Percentiles rank a stretch among this genome's conserved stretches.
These are phyloP conservation scores for Urocynchramus pylzowi DNA, from an alignment of 2,113 vertebrate genomes.

Conservation along the genomic window DNA sequence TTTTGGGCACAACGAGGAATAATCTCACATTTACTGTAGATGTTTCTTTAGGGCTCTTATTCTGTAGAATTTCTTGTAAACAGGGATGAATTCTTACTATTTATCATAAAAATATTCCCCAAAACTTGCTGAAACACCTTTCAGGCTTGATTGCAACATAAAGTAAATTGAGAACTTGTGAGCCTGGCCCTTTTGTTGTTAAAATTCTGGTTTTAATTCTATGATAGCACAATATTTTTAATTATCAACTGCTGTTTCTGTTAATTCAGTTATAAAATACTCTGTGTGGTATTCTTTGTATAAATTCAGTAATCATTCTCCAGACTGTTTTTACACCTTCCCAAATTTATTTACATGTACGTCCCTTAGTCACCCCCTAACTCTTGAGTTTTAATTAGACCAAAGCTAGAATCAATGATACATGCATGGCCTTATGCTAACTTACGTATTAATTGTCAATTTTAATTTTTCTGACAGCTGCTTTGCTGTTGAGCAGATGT, in stretches of 20 bases:
- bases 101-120: background rate
- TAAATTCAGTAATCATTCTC: background rate
- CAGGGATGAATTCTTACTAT: background rate
- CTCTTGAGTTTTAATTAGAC: background rate
- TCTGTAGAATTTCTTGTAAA: background rate
- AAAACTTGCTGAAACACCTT: background rate
- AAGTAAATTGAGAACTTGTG: background rate
- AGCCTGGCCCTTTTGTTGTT: background rate
- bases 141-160: background rate
- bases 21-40: background rate
- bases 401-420: background rate
- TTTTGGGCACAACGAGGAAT: background rate
- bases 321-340: background rate
- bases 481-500: background rate
- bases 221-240: background rate
- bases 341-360: background rate
- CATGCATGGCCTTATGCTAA: background rate
- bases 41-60: background rate
- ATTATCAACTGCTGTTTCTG: background rate
- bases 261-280: background rate
- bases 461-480: background rate
- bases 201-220: background rate
- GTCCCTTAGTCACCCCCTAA: fast-evolving
- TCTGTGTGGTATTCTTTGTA: background rate
- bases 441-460: background rate